Conservation (phyloP, 1,140 invertebrate species). For the Trichonephila clavipes region DNA sequence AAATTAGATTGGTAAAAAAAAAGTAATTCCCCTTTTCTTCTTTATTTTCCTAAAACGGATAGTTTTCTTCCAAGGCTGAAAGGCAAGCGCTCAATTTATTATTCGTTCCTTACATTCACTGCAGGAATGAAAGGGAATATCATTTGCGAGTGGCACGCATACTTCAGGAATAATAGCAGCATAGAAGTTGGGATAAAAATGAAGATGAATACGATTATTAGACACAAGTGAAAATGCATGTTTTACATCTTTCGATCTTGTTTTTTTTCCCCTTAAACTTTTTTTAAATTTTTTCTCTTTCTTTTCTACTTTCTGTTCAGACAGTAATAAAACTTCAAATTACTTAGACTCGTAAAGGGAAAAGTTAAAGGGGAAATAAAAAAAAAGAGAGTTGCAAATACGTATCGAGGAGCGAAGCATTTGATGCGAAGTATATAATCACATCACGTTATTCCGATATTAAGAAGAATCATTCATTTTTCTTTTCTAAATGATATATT, state of each 20-base stretch:
- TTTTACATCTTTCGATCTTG: conserved; percentile 34
- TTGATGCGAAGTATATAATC: conserved; percentile 51
- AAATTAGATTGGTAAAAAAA: conserved; percentile 27
- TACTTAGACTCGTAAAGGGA: conserved; percentile 51
- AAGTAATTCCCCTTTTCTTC: not conserved
- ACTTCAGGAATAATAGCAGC: conserved; percentile 15
- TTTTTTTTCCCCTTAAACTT: not conserved
- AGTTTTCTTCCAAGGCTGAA: not conserved
- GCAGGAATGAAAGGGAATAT: not conserved
- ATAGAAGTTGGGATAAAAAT: conserved; percentile 50
- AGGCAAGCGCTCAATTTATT: conserved; percentile 20
- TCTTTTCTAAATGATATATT: conserved; percentile 69
- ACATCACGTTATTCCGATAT: conserved; percentile 64
- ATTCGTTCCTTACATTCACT: conserved; percentile 38
- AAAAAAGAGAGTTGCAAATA: not conserved
- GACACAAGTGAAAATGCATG: conserved; percentile 40
- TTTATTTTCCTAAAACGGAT: not conserved
- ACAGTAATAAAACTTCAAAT: conserved; percentile 54
- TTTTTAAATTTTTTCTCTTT: not conserved
- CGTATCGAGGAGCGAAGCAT: not conserved
- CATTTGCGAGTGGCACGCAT: conserved; percentile 27
- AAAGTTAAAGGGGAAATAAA: conserved; percentile 78
- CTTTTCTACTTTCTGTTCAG: not conserved
- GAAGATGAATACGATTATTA: conserved; percentile 68
- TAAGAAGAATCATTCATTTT: conserved; percentile 58